Percentiles rank a stretch among this genome's conserved stretches.
phyloP scores from a whole-genome alignment of 1,140 invertebrate species.

The Megalonaias nervosa region DNA sequence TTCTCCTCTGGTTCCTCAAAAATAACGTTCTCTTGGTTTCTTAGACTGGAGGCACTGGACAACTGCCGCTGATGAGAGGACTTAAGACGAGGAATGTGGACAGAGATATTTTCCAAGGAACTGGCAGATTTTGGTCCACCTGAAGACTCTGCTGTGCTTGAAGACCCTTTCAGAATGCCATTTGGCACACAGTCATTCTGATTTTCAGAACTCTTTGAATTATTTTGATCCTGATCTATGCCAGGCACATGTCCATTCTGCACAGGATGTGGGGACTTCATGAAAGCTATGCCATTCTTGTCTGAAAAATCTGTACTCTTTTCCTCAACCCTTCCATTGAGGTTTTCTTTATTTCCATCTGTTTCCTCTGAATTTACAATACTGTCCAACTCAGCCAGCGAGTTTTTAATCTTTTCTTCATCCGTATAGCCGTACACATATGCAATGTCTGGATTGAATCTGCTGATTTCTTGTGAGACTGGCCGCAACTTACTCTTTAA shows the following conservation, averaged over 20 bases:
- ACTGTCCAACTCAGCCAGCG: not conserved
- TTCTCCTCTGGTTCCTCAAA: constrained; percentile 51
- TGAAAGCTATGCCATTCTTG: not conserved
- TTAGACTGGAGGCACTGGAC: constrained; percentile 26
- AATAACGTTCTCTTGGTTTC: constrained; percentile 40
- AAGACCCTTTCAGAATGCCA: not conserved
- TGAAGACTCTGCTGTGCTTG: constrained; percentile 2
- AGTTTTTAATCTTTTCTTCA: constrained; percentile 3
- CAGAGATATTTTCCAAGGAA: not conserved
- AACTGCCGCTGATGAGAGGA: constrained; percentile 41
- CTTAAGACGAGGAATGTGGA: constrained; percentile 15
- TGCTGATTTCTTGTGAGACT: constrained; percentile 51
- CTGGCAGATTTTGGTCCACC: constrained; percentile 15
- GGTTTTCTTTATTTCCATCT: constrained; percentile 12
- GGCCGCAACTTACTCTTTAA: constrained; percentile 41
- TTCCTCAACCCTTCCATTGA: not conserved
- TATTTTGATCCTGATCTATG: no score
- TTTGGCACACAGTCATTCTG: constrained; percentile 1
- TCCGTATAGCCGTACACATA: constrained; percentile 37
- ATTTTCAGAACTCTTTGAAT: no score
- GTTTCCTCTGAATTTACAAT: constrained; percentile 22
- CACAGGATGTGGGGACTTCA: not conserved
- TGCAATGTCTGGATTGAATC: constrained; percentile 46
- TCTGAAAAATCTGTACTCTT: not conserved
- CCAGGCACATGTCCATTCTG: constrained; percentile 14